These are phyloP conservation scores for Motacilla alba DNA, from an alignment of 2,113 vertebrate genomes.

Conservation along the genomic window DNA sequence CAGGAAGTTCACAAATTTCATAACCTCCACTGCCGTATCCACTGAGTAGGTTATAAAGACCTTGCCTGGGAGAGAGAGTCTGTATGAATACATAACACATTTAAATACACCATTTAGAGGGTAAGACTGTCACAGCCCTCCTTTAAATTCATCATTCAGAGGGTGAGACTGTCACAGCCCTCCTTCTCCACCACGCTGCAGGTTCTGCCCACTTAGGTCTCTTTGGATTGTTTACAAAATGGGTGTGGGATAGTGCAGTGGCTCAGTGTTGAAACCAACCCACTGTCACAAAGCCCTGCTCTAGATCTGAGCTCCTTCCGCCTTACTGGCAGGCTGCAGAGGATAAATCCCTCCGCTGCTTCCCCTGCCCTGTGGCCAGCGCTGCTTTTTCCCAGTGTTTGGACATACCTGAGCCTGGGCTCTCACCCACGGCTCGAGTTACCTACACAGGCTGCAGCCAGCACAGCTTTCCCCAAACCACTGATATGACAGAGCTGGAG, in stretches of 20 bases:
- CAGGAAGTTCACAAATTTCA: slow-evolving; percentile 80
- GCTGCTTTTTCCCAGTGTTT: background rate
- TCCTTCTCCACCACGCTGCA: fast-evolving
- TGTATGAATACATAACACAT: background rate
- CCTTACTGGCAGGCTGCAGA: background rate
- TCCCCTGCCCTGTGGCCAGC: background rate
- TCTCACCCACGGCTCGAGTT: fast-evolving
- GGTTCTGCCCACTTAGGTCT: background rate
- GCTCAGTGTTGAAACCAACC: background rate
- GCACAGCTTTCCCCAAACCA: background rate
- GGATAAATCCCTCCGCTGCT: background rate
- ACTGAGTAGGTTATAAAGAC: slow-evolving; percentile 83
- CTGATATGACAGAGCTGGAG: background rate
- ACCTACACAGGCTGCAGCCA: background rate
- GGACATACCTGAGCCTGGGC: background rate
- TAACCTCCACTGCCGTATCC: slow-evolving; percentile 75
- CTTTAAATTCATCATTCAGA: background rate
- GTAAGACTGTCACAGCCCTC: background rate
- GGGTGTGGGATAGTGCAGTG: background rate
- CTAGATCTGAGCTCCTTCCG: background rate
- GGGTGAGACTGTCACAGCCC: background rate
- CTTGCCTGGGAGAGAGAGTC: slow-evolving; percentile 72
- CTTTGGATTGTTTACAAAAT: background rate
- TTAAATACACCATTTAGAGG: background rate
- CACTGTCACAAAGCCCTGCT: background rate